Evolutionary conservation across 2,888 invertebrate species (phyloP), one percentile per base, ranked within the genome.

Genomic region (Nomada fucata): DNA sequence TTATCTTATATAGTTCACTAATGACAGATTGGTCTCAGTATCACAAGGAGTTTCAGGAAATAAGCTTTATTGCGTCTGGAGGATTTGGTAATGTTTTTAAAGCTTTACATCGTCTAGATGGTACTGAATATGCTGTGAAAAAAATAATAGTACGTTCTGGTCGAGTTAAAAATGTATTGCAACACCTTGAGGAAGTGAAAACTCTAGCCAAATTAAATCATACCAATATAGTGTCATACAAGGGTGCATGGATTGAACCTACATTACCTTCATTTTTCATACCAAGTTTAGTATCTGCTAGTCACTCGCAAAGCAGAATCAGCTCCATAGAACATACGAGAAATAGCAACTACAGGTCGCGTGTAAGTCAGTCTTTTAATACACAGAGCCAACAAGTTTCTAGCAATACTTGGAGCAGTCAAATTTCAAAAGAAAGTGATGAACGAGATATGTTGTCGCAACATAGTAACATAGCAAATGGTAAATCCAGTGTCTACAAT

Each of bases 181-280:
- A 94, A 61, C 96, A 96, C 94, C 94, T 97, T 59, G 94, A 96
- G 3, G 97, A 97, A 95, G 97, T 97, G 0, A 97, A 97, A 94
- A 97, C 97, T 2, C 95, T 97, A 86, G 97, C 97, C 0, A 96
- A 96, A 89, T 94, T 97, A 42, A 96, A 97, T 90, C 97, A 97
- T 94, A 95, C 96, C 0, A 97, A 97, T 91, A 96, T 97, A 83
- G 97, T 97, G 7, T 96, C 97, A 29, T 97, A 97, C 90, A 97
- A 97, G 94, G 96, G 96, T 0, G 97, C 97, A 0, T 97, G 97
- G 97, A 93, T 97, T 47, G 97, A 97, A 93, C 95, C 96, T 29
- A 85, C 78, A 10, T 83, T 88, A 18, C 65, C 85, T 63, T 23
- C 74, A 23, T 77, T 36, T 9, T 47, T 76, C 42, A 9, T 65